Evolutionary conservation across 2,888 invertebrate genomes (phyloP).

Genomic region (Empis livida): DNA sequence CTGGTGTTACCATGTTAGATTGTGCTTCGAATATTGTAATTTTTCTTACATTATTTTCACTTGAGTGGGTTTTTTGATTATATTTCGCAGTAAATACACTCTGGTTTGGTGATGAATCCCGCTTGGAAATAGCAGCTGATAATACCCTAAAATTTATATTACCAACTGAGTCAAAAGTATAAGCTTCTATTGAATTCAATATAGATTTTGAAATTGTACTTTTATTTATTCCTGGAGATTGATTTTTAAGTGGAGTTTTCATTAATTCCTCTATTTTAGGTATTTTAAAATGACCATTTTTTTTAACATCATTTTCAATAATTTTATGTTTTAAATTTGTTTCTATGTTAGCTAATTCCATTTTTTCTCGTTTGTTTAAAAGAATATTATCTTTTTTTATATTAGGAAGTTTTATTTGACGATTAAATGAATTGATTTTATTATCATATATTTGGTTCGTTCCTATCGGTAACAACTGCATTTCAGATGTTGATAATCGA

Average conservation of each 20-base stretch:
- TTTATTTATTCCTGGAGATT: neutral
- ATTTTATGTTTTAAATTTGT: neutral
- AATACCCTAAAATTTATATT: slow-evolving; percentile 17
- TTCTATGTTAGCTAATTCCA: no score
- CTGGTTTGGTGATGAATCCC: neutral
- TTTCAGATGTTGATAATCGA: no score
- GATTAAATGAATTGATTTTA: no score
- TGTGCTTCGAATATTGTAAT: slow-evolving; percentile 15
- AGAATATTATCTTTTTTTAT: no score
- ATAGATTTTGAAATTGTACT: slow-evolving; percentile 1
- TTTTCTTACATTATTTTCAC: slow-evolving; percentile 5
- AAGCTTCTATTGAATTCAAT: slow-evolving; percentile 16
- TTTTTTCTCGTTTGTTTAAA: no score
- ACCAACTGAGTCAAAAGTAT: slow-evolving; percentile 21
- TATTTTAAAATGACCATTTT: neutral
- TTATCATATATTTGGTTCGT: no score
- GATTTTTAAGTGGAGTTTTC: neutral
- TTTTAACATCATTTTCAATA: neutral
- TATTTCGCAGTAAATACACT: neutral
- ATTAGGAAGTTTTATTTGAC: no score
- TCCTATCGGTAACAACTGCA: no score
- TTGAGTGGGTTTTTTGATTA: no score
- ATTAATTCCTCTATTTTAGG: neutral
- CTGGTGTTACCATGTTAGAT: slow-evolving; percentile 19
- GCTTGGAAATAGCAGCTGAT: neutral